A percentile compares a stretch with the other conserved stretches of the same genome.
These are phyloP conservation scores for Batillaria attramentaria DNA, from an alignment of 1,140 invertebrate species.

Conservation along the genomic window DNA sequence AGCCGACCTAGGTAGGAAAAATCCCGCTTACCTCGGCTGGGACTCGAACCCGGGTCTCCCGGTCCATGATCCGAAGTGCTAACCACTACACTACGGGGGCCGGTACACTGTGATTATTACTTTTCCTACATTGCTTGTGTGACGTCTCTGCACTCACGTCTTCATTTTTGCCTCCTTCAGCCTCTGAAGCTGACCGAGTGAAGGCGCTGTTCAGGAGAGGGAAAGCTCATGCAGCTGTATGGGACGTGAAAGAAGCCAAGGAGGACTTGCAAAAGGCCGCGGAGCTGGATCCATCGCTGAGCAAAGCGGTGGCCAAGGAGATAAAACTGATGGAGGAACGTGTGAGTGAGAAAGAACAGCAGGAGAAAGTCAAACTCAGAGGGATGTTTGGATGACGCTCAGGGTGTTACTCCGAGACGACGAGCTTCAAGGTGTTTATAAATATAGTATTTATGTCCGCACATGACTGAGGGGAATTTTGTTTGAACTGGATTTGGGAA, in stretches of 20 bases:
- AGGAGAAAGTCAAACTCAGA: constrained; percentile 80
- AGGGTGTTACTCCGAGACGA: too few species aligned
- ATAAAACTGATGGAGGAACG: constrained; percentile 79
- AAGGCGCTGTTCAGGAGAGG: constrained; percentile 89
- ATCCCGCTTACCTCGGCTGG: too few species aligned
- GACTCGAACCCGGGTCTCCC: too few species aligned
- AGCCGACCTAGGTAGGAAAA: too few species aligned
- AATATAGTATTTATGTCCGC: too few species aligned
- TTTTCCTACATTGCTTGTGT: not conserved
- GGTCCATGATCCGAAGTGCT: too few species aligned
- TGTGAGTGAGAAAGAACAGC: constrained; percentile 78
- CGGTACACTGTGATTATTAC: not conserved
- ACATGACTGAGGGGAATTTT: too few species aligned
- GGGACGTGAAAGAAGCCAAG: constrained; percentile 88
- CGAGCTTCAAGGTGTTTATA: too few species aligned
- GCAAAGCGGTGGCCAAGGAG: constrained; percentile 79
- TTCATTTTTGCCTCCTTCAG: constrained; percentile 2
- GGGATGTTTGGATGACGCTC: constrained; percentile 72
- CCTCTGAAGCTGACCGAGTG: constrained; percentile 80
- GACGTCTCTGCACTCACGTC: too few species aligned
- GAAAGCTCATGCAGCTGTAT: constrained; percentile 90
- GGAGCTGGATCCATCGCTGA: constrained; percentile 73
- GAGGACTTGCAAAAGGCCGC: constrained; percentile 82
- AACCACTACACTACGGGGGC: too few species aligned
- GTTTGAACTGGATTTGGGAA: too few species aligned